A percentile compares a stretch with the other conserved stretches of the same genome.
phyloP scores from a whole-genome alignment of 2,797 vertebrate species.

The Gouania willdenowi region DNA sequence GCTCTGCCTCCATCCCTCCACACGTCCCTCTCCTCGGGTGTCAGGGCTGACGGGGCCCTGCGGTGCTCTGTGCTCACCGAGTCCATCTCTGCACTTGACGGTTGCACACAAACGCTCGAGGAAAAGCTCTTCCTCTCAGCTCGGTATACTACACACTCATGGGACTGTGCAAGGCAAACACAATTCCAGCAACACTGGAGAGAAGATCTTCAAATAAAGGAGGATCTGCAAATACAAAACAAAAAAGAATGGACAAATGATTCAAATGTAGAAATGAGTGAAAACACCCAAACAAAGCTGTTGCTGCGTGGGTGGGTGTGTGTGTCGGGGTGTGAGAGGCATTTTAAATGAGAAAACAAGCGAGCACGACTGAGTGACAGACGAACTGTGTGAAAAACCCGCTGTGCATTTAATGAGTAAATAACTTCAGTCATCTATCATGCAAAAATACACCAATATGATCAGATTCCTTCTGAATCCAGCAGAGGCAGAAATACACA shows the following conservation, averaged over 20 bases:
- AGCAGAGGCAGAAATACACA: no score
- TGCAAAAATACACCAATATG: neutral
- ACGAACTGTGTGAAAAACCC: slow-evolving; percentile 20
- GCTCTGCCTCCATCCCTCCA: slow-evolving; percentile 58
- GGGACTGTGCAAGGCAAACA: slow-evolving; percentile 33
- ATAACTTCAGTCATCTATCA: neutral
- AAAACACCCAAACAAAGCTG: slow-evolving; percentile 15
- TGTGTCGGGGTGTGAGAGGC: slow-evolving; percentile 22
- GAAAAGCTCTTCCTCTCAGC: neutral
- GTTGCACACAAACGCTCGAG: slow-evolving; percentile 6
- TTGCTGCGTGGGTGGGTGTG: neutral
- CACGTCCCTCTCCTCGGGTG: slow-evolving; percentile 64
- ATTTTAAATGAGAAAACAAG: slow-evolving; percentile 32
- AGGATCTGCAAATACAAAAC: slow-evolving; percentile 42
- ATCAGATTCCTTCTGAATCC: no score
- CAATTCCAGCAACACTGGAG: slow-evolving; percentile 18
- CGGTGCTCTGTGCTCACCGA: slow-evolving; percentile 79
- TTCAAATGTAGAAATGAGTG: slow-evolving; percentile 24
- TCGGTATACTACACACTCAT: slow-evolving; percentile 18
- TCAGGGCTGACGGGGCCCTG: slow-evolving; percentile 74
- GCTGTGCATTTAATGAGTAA: slow-evolving; percentile 20
- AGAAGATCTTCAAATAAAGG: slow-evolving; percentile 36
- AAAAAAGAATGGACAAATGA: slow-evolving; percentile 19
- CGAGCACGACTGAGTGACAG: slow-evolving; percentile 29
- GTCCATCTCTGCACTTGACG: slow-evolving; percentile 68